These are phyloP conservation scores for Melikaiella ostensackeni DNA, from an alignment of 2,888 invertebrate species.

Conservation along the genomic window DNA sequence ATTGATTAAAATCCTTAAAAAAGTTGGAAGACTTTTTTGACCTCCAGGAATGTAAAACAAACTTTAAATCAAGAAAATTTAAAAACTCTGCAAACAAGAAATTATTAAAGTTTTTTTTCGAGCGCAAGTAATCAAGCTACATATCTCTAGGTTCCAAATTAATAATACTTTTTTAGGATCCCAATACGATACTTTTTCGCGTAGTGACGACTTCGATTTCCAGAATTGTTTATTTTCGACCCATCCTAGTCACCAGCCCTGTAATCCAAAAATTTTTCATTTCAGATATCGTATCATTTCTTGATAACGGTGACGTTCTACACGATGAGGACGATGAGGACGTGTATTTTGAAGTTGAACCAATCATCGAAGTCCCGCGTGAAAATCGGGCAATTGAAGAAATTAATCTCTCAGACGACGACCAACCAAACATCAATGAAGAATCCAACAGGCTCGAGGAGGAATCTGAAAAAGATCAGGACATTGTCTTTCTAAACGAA, in stretches of 20 bases:
- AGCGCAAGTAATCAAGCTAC: too few species aligned
- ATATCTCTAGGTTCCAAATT: too few species aligned
- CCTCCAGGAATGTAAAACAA: too few species aligned
- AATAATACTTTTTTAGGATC: too few species aligned
- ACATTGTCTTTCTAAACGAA: background rate
- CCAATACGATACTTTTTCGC: too few species aligned
- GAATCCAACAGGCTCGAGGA: background rate
- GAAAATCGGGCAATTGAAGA: background rate
- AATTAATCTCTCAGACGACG: conserved; percentile 5
- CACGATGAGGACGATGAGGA: background rate
- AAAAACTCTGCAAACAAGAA: too few species aligned
- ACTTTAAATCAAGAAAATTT: too few species aligned
- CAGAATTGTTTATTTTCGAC: too few species aligned
- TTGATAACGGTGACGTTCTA: background rate
- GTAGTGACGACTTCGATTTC: too few species aligned
- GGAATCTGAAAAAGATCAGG: background rate
- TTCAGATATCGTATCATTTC: conserved; percentile 16
- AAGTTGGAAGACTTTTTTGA: too few species aligned
- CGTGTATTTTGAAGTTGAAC: background rate
- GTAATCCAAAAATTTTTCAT: background rate
- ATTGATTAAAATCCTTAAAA: too few species aligned
- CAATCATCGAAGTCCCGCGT: background rate
- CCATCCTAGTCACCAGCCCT: background rate
- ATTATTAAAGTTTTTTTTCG: too few species aligned
- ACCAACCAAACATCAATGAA: background rate